Base-by-base conservation (phyloP, 2,888 invertebrate species). In the Ischnura elegans region DNA sequence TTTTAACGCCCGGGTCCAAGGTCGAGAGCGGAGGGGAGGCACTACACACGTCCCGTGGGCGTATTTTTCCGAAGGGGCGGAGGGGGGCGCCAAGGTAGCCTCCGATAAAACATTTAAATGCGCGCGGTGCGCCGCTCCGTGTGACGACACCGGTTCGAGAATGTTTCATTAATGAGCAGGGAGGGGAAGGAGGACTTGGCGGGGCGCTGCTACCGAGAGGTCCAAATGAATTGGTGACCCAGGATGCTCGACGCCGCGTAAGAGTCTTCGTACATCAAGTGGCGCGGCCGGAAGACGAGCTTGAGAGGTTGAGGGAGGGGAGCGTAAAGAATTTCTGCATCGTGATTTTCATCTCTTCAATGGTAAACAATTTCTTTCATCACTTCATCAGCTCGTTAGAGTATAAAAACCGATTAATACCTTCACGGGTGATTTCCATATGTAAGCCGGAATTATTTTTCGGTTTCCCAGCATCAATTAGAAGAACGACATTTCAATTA, bases 1-100 rank as follows among this genome's bases (percentile, higher is more conserved):
- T 76, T 76, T 76, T 76, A 76, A 36, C 76, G 76, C 76, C 76
- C 76, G 29, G 76, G 76, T 36, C 76, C 76, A 76, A 76, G 76
- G 76, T 76, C 76, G 76, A 76, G 76, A 76, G 76, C 76, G 36
- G 29, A 76, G 76, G 29, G 36, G 36, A 36, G 36, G 76, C 76
- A 25, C n/a, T 10, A n/a, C n/a, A n/a, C n/a, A 16, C 76, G 29
- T 29, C 76, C 76, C 25, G 76, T 76, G 76, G 76, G 76, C 76
- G 76, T 76, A 13, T 10, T 10, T 8, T 51, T 51, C n/a, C n/a
- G 13, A 51, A 51, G 19, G 51, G 51, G 51, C 19, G 51, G 51
- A 51, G 76, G 76, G 76, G 76, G 76, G 76, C 76, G 76, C 76
- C 36, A 13, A 2, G 36, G 76, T 36, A 76, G 36, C 13, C n/a